Percentiles rank a stretch among this genome's conserved stretches.
These are phyloP conservation scores for Xenopus borealis DNA, from an alignment of 2,113 vertebrate genomes.

Conservation along the genomic window DNA sequence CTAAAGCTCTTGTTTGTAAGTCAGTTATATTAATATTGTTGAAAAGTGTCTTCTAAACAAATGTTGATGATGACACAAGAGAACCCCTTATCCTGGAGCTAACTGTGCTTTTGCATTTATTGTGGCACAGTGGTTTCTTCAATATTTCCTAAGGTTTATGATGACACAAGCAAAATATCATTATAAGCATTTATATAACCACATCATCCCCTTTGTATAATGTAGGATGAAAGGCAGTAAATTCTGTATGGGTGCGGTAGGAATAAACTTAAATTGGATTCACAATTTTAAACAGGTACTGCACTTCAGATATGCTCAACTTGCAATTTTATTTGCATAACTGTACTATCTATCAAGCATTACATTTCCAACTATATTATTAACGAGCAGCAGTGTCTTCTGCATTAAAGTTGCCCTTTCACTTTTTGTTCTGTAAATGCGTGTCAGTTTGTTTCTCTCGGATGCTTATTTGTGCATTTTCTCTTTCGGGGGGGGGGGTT, in stretches of 20 bases:
- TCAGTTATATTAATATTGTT: too few species aligned
- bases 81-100: too few species aligned
- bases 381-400: conserved; percentile 24
- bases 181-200: too few species aligned
- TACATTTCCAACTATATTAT: conserved; percentile 3
- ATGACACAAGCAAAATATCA: too few species aligned
- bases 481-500: conserved; percentile 11
- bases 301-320: background rate
- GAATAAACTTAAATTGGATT: background rate
- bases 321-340: background rate
- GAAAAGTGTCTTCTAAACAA: too few species aligned
- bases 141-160: too few species aligned
- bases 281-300: background rate
- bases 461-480: conserved; percentile 38
- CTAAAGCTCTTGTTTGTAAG: too few species aligned
- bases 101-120: too few species aligned
- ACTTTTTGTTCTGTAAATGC: conserved; percentile 30
- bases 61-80: too few species aligned
- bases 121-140: too few species aligned
- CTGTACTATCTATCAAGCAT: background rate
- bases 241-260: too few species aligned
- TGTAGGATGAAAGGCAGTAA: background rate
- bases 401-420: conserved; percentile 39
- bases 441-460: conserved; percentile 26
- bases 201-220: background rate